A percentile compares a stretch with the other conserved stretches of the same genome.
Conservation (phyloP, 23 tunicate genomes). For the Halocynthia aurantium region DNA sequence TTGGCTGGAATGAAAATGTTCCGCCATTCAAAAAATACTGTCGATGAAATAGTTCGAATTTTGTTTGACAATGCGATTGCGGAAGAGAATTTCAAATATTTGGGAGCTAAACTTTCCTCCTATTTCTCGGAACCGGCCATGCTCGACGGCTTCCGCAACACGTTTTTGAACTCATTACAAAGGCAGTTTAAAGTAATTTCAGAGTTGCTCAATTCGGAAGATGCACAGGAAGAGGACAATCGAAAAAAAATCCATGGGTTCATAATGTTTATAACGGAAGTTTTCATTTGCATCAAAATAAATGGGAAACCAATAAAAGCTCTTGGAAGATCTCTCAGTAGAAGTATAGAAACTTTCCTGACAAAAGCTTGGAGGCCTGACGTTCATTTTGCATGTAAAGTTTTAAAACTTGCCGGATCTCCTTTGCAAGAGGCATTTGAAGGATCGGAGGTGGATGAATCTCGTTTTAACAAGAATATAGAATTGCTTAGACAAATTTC, state of each 20-base stretch:
- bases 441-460: not conserved
- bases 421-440: conserved; percentile 7
- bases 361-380: not conserved
- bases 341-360: conserved; percentile 1
- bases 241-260: conserved; percentile 21
- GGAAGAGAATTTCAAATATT: conserved; percentile 50
- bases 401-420: conserved; percentile 17
- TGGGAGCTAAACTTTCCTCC: conserved; percentile 63
- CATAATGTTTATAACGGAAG: conserved; percentile 16
- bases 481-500: not conserved
- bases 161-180: conserved; percentile 44
- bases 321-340: conserved; percentile 8
- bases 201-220: conserved; percentile 3
- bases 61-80: conserved; percentile 8
- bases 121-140: conserved; percentile 30
- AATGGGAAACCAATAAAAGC: conserved; percentile 14
- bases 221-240: conserved; percentile 8
- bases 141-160: conserved; percentile 36
- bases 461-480: not conserved
- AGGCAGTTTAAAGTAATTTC: conserved; percentile 53
- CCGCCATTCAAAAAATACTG: not conserved
- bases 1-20: not conserved
- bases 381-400: conserved; percentile 15
- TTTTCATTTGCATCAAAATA: conserved; percentile 15
- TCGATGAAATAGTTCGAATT: conserved; percentile 19